Base-by-base conservation (phyloP, 2,113 vertebrate species). In the Ceyx melanurus region DNA sequence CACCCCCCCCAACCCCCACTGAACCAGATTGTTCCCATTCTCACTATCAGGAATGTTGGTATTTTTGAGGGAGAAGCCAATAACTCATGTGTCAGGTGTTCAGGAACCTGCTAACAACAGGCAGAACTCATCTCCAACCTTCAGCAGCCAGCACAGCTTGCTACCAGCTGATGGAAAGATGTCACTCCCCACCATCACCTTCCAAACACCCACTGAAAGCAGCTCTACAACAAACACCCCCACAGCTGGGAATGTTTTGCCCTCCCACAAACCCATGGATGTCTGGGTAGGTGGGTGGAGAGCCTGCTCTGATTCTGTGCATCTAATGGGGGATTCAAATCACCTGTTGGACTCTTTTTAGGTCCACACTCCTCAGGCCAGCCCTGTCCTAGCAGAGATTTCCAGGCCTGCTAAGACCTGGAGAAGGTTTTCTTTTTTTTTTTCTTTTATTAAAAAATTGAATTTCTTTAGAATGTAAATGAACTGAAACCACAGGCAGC, bases 401-500 rank as follows among this genome's bases (percentile, higher is more conserved):
- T 90, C 65, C 42, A 87, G 51, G 91, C 74, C 67, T 75, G 25
- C 42, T 86, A 89, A 92, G 68, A 93, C 43, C 54, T 56, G 48
- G 46, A 92, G 51, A 86, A 78, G 31, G 10, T 3, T 45, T 57
- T 65, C 48, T 82, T 80, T 77, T 86, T 77, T 56, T 26, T 66
- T 67, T 10, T 33, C 37, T 37, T 37, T 37, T 66, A 66, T 46
- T 66, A 68, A 73, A 77, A 89, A 66, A 93, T 16, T 75, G 46
- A 29, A 89, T 94, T 96, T 94, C 61, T 92, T 82, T 89, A 88
- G 82, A 94, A 95, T 84, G 82, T 85, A 96, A 95, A 95, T 96
- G 0, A 96, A 94, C 87, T 96, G 83, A 86, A 96, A 90, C 83
- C 11, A 7, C 91, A 93, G 58, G 26, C 72, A 84, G 58, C 51